Evolutionary conservation across 2,797 vertebrate species (phyloP), one percentile per base, ranked within the genome.

Genomic region (Xyrichtys novacula): DNA sequence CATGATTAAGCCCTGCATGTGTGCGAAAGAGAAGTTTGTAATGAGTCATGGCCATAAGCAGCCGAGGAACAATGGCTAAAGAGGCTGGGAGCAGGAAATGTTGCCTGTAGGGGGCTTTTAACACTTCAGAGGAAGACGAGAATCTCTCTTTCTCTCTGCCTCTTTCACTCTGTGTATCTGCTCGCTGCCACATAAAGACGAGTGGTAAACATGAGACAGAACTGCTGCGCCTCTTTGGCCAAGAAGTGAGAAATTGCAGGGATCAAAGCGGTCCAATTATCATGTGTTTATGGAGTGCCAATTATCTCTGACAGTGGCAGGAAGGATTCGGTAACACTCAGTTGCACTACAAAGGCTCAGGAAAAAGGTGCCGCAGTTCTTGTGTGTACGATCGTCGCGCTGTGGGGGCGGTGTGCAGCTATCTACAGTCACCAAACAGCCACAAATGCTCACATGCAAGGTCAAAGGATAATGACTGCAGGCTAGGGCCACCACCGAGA

Each of bases 231-330:
- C 87, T 87, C 82, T 88, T 81, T 84, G 81, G 87, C 87, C 84
- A 78, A 78, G 78, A 84, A 88, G 87, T 87, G 88, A 83, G 83
- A 85, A 91, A 86, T 85, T 84, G 89, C 83, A 87, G 81, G 85
- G 90, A 92, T 93, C 88, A 92, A 92, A 93, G 91, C 75, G 47
- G 84, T 75, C 86, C 88, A 91, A 93, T 92, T 93, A 93, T 89
- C 86, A 89, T 87, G 90, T 90, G 85, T 91, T 93, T 92, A 92
- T 89, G 84, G 84, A 83, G 86, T 84, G 88, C 90, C 90, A 93
- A 92, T 91, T 91, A 93, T 90, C 90, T 83, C 89, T 76, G 86
- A 86, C 89, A 83, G 86, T 78, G 88, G 85, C 81, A 87, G 86
- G 83, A 89, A 89, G 82, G 83, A 83, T 85, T 84, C 78, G 72